These are phyloP conservation scores for Gastrophryne carolinensis DNA, from an alignment of 2,797 vertebrate genomes.

Conservation along the genomic window DNA sequence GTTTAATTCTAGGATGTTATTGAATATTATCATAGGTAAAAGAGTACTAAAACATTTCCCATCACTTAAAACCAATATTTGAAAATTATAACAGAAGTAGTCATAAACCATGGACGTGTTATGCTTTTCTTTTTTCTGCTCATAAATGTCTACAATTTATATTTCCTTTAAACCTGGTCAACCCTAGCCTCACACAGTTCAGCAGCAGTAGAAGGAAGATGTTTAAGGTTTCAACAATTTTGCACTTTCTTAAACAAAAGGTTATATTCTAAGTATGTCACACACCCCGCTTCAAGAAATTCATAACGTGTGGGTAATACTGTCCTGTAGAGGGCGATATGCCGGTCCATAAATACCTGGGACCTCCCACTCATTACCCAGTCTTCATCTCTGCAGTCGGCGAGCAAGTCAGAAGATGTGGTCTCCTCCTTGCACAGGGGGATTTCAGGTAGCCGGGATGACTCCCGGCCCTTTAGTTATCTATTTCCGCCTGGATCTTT, in stretches of 20 bases:
- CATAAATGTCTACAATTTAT: conserved; percentile 19
- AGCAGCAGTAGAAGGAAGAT: neutral
- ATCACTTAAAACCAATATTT: conserved; percentile 23
- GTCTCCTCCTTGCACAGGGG: too few relatives aligned
- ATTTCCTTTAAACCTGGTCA: conserved; percentile 16
- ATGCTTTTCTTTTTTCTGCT: conserved; percentile 35
- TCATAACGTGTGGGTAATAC: too few relatives aligned
- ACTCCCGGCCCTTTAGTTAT: too few relatives aligned
- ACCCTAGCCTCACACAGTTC: neutral
- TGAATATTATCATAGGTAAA: conserved; percentile 1
- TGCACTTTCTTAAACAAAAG: neutral
- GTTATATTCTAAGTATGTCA: too few relatives aligned
- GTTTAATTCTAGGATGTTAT: conserved; percentile 3
- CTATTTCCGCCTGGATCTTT: too few relatives aligned
- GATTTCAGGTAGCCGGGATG: too few relatives aligned
- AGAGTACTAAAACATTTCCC: neutral
- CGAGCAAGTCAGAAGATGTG: too few relatives aligned
- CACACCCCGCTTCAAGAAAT: too few relatives aligned
- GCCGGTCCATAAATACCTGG: too few relatives aligned
- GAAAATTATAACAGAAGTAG: neutral
- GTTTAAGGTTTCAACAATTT: neutral
- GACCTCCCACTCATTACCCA: too few relatives aligned
- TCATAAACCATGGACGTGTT: conserved; percentile 7
- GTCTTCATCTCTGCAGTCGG: too few relatives aligned
- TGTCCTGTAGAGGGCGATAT: too few relatives aligned